These are phyloP conservation scores for Hypsopygia costalis DNA, from an alignment of 2,888 invertebrate genomes.

Conservation along the genomic window DNA sequence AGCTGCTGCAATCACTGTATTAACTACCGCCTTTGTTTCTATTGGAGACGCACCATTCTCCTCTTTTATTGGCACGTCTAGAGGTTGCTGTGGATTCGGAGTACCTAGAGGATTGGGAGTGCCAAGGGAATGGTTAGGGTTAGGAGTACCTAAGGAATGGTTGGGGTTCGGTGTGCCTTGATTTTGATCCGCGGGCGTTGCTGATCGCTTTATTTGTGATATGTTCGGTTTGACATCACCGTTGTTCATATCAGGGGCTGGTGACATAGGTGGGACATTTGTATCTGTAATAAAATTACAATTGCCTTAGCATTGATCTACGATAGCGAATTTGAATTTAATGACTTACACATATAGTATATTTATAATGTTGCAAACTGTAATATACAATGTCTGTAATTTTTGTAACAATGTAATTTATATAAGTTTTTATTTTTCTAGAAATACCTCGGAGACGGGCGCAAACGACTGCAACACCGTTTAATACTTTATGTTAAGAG, in stretches of 20 bases:
- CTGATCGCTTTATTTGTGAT: constrained; percentile 67
- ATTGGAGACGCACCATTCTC: constrained; percentile 54
- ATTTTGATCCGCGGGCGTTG: constrained; percentile 62
- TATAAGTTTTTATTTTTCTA: no score
- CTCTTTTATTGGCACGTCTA: constrained; percentile 66
- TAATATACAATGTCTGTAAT: no score
- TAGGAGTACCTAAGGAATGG: constrained; percentile 64
- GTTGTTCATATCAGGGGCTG: constrained; percentile 53
- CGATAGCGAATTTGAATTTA: no score
- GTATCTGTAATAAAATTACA: constrained; percentile 35
- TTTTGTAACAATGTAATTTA: no score
- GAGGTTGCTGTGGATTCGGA: constrained; percentile 55
- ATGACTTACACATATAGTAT: no score
- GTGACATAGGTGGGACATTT: constrained; percentile 55
- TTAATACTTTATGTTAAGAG: no score
- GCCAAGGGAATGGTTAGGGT: constrained; percentile 60
- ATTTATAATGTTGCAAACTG: no score
- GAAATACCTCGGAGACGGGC: no score
- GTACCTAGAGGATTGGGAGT: constrained; percentile 65
- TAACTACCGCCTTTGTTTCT: constrained; percentile 52
- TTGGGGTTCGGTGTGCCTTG: constrained; percentile 69
- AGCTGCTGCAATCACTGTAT: constrained; percentile 55
- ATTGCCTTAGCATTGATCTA: no score
- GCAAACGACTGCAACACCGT: no score
- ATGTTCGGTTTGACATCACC: constrained; percentile 67